Evolutionary conservation across 1,140 invertebrate species (phyloP).

Genomic region (Lordiphosa collinella): DNA sequence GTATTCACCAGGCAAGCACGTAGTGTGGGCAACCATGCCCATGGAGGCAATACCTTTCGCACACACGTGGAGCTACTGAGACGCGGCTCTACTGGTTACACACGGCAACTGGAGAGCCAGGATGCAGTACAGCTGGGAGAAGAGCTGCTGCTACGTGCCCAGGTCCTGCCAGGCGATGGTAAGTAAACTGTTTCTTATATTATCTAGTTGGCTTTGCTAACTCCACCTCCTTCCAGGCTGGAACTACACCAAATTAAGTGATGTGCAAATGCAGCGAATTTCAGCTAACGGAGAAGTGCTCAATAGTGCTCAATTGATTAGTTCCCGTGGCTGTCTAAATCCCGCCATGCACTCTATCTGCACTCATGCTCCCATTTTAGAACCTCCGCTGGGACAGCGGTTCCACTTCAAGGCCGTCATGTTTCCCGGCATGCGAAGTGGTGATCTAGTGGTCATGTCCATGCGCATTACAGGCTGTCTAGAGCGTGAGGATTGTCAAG

Average conservation of each 20-base stretch:
- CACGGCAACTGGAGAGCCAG: slow-evolving; percentile 81
- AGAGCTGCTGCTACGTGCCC: slow-evolving; percentile 83
- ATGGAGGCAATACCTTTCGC: slow-evolving; percentile 82
- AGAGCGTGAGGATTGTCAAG: slow-evolving; percentile 82
- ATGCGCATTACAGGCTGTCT: slow-evolving; percentile 83
- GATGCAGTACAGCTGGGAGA: slow-evolving; percentile 84
- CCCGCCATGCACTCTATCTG: slow-evolving; percentile 81
- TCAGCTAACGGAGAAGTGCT: slow-evolving; percentile 70
- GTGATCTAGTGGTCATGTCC: slow-evolving; percentile 83
- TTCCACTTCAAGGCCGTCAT: slow-evolving; percentile 83
- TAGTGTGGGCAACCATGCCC: slow-evolving; percentile 80
- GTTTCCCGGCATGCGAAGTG: slow-evolving; percentile 85
- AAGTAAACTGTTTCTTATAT: not conserved
- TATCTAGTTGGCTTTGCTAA: too few relatives aligned
- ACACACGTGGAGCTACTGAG: slow-evolving; percentile 83
- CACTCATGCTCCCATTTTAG: slow-evolving; percentile 80
- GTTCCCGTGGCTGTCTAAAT: slow-evolving; percentile 83
- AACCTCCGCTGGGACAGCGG: slow-evolving; percentile 69
- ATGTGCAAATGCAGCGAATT: slow-evolving; percentile 81
- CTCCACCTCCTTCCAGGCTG: slow-evolving; percentile 80
- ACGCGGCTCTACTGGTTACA: slow-evolving; percentile 81
- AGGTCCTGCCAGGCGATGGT: slow-evolving; percentile 84
- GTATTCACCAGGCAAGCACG: slow-evolving; percentile 60
- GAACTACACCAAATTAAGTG: slow-evolving; percentile 83
- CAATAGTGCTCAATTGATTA: slow-evolving; percentile 81